Percentiles rank a stretch among this genome's conserved stretches.
Conservation (phyloP, 2,797 vertebrate species). For the Lepilemur ruficaudatus region DNA sequence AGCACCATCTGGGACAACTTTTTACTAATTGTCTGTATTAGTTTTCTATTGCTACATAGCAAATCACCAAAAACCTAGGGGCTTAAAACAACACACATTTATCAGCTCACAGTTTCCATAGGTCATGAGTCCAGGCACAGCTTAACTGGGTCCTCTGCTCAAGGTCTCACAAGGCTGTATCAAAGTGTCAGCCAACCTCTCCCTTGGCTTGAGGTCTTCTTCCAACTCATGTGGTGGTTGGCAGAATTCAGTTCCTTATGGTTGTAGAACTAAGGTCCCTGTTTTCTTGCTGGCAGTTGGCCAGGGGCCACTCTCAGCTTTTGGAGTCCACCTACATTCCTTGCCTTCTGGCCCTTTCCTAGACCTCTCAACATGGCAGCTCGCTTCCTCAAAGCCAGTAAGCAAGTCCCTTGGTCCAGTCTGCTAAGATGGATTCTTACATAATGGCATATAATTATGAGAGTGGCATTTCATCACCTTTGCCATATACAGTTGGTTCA, state of each 20-base stretch:
- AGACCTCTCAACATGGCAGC: background rate
- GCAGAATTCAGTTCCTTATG: background rate
- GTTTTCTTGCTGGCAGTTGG: background rate
- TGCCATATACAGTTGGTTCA: background rate
- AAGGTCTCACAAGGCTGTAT: background rate
- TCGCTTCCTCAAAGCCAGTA: background rate
- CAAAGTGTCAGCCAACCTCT: background rate
- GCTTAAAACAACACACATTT: background rate
- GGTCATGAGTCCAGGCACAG: background rate
- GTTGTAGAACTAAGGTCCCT: background rate
- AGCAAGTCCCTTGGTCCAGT: background rate
- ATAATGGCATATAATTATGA: background rate
- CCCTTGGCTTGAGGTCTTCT: background rate
- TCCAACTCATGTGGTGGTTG: background rate
- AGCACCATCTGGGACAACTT: background rate
- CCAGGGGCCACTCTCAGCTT: background rate
- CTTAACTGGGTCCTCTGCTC: background rate
- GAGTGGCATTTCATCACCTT: background rate
- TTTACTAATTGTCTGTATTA: background rate
- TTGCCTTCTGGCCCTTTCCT: background rate
- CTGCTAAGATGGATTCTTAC: background rate
- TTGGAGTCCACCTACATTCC: background rate
- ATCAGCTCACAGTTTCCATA: background rate
- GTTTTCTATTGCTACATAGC: background rate
- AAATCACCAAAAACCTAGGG: background rate